phyloP scores from a whole-genome alignment of 1,140 invertebrate species.

The Drosophila funebris region DNA sequence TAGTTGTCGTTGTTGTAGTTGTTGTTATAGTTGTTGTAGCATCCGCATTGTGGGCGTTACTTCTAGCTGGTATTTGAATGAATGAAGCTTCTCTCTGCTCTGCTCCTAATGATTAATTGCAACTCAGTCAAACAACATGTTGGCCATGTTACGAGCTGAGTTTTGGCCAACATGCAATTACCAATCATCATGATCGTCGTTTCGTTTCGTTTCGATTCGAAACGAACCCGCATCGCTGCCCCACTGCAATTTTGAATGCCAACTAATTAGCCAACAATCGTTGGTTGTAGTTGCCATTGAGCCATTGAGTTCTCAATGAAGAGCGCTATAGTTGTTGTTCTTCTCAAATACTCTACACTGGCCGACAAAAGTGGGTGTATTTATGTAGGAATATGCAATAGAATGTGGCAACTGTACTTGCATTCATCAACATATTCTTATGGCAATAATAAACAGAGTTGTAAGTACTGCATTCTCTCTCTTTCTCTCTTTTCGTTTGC shows the following conservation, averaged over 20 bases:
- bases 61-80: conserved; percentile 6
- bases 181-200: not conserved
- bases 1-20: not conserved
- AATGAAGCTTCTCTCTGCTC: conserved; percentile 26
- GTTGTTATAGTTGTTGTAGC: conserved; percentile 13
- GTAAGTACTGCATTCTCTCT: not conserved
- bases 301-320: too few species aligned
- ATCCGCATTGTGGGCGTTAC: conserved; percentile 36
- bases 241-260: conserved; percentile 43
- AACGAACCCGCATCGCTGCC: conserved; percentile 38
- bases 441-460: not conserved
- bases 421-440: not conserved
- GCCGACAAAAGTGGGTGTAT: too few species aligned
- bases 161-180: conserved; percentile 55
- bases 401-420: not conserved
- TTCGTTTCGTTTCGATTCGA: conserved; percentile 4
- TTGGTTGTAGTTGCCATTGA: conserved; percentile 19
- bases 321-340: too few species aligned
- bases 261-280: conserved; percentile 56
- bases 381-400: not conserved
- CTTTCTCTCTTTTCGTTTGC: not conserved
- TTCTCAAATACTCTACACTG: too few species aligned
- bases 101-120: conserved; percentile 47
- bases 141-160: not conserved
- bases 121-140: not conserved